Conservation (phyloP, 1,140 invertebrate species). For the Phenacoccus solenopsis region DNA sequence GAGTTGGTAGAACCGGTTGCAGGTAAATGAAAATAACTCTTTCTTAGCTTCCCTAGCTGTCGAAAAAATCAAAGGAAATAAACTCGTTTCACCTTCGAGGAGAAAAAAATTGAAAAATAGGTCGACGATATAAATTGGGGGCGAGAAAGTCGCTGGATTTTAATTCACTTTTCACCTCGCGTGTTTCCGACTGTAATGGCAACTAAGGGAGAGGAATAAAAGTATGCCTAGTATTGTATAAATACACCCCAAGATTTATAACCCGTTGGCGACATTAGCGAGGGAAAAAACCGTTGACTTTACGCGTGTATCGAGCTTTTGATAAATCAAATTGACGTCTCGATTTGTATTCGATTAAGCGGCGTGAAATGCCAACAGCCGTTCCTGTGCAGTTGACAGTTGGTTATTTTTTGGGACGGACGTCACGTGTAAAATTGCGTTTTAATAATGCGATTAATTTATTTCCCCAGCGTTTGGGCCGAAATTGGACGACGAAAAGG, state of each 20-base stretch:
- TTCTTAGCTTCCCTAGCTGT: background rate
- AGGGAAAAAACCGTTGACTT: too few species aligned
- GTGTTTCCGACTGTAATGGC: too few species aligned
- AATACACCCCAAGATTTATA: background rate
- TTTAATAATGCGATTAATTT: too few species aligned
- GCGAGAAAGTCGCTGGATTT: too few species aligned
- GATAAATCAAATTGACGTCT: background rate
- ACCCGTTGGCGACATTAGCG: background rate
- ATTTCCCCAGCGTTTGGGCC: slow-evolving; percentile 81
- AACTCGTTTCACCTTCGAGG: background rate
- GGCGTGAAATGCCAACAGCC: background rate
- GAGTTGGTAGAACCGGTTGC: slow-evolving; percentile 89
- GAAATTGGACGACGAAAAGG: slow-evolving; percentile 86
- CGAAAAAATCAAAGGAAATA: background rate
- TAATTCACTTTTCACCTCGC: too few species aligned
- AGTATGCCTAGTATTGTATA: background rate
- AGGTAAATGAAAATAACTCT: slow-evolving; percentile 34
- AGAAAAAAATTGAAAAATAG: too few species aligned
- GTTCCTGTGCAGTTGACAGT: background rate
- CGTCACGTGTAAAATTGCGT: too few species aligned
- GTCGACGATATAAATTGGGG: too few species aligned
- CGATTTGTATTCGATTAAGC: background rate
- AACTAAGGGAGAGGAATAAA: too few species aligned
- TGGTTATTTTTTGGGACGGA: too few species aligned
- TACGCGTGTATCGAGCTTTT: background rate